Base-by-base conservation (phyloP, 1,140 invertebrate species). In the Globodera ellingtonae region DNA sequence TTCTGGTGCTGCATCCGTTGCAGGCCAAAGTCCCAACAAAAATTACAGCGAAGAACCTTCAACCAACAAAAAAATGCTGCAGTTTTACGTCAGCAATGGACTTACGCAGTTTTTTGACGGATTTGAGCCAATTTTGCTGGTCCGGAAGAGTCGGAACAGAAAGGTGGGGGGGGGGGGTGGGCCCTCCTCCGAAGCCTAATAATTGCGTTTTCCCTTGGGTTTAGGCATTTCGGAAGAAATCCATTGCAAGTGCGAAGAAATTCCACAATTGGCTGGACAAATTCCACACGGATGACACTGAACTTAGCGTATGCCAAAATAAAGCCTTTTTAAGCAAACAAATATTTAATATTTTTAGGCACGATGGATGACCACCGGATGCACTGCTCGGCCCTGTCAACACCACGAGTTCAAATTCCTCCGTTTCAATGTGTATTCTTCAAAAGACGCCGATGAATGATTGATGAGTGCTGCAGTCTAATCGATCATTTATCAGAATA, bases 301-400 rank as follows among this genome's bases (percentile, higher is more conserved):
- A 70, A 18, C 67, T 70, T 70, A 70, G 67, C 67, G 67, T 70
- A 70, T 47, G 56, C 2, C 13, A 65, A 65, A 65, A 21, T 65
- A 65, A 65, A 65, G 21, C n/a, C n/a, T 24, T 65, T 65, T 21
- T 65, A 65, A 65, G 13, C n/a, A 65, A 21, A 65, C 13, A 2
- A 65, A 15, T 65, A 24, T 65, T 2, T 21, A 65, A 35, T 35
- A 10, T 77, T 46, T 7, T 77, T 65, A 77, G n/a, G 75, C 75
- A 10, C n/a, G 75, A 6, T 77, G 75, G 75, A 24, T 77, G 48
- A 77, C 75, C 69, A 77, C 75, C n/a, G 75, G 75, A 44, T 77
- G 75, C 7, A 69, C 56, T 47, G 46, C 67, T 47, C 67, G 24
- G 13, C 46, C 46, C 5, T 70, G 67, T 18, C 67, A 70, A 47